Conservation (phyloP, 2,113 vertebrate species). For the Panurus biarmicus region DNA sequence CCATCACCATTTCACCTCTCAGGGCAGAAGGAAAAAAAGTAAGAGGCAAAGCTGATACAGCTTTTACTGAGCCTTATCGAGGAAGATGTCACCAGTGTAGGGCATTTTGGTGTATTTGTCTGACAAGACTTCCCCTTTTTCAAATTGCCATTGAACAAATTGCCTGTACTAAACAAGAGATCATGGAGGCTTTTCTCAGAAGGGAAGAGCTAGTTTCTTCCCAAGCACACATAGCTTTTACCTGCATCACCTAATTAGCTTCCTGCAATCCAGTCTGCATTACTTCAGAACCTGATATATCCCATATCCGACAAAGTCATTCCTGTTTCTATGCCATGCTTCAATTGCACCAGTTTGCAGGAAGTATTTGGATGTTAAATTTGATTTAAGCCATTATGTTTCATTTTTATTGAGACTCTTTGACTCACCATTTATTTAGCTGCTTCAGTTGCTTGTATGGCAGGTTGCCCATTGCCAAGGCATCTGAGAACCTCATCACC, state of each 20-base stretch:
- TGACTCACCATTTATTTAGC: background rate
- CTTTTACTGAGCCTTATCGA: accelerated
- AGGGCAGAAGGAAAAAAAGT: background rate
- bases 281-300: background rate
- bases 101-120: background rate
- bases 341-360: background rate
- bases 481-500: background rate
- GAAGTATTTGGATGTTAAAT: slow-evolving; percentile 24
- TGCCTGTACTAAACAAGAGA: background rate
- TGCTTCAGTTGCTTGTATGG: background rate
- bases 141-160: background rate
- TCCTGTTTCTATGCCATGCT: background rate
- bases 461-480: slow-evolving; percentile 1
- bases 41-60: background rate
- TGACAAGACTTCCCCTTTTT: background rate
- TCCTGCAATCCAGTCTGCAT: background rate
- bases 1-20: background rate
- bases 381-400: slow-evolving; percentile 22
- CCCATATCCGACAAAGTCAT: background rate
- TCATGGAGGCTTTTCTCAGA: background rate
- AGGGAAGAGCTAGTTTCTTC: background rate
- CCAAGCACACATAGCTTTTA: background rate
- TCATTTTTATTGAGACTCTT: slow-evolving; percentile 14
- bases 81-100: background rate
- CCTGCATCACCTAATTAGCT: background rate